A percentile compares a stretch with the other conserved stretches of the same genome.
These are phyloP conservation scores for Oreohelix idahoensis DNA, from an alignment of 1,140 invertebrate genomes.

Conservation along the genomic window DNA sequence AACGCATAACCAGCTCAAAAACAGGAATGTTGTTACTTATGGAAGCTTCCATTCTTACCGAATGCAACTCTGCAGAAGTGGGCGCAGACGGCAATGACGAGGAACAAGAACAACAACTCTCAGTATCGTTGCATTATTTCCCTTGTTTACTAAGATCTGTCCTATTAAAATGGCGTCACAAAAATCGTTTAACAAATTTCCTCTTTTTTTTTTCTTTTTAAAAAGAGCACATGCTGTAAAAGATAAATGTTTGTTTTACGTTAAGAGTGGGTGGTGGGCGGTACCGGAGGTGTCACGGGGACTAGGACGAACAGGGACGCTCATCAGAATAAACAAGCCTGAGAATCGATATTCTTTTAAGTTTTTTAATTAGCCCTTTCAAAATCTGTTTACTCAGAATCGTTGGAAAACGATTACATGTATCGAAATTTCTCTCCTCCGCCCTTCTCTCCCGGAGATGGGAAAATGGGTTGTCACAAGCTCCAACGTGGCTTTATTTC, in stretches of 20 bases:
- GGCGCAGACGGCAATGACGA: no score
- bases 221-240: not conserved
- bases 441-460: not conserved
- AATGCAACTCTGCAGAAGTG: no score
- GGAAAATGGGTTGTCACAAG: not conserved
- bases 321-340: not conserved
- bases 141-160: not conserved
- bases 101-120: no score
- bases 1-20: no score
- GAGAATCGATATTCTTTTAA: conserved; percentile 1
- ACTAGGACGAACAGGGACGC: not conserved
- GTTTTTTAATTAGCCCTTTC: conserved; percentile 7
- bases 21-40: no score
- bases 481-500: not conserved
- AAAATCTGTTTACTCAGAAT: conserved; percentile 7
- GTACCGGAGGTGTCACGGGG: not conserved
- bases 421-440: not conserved
- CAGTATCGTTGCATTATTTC: no score
- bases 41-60: no score
- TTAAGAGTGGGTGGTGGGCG: not conserved
- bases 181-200: not conserved
- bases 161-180: not conserved
- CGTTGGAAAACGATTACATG: conserved; percentile 1
- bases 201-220: not conserved
- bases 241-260: conserved; percentile 1